phyloP scores from a whole-genome alignment of 2,113 vertebrate genomes.

The Fukomys damarensis region DNA sequence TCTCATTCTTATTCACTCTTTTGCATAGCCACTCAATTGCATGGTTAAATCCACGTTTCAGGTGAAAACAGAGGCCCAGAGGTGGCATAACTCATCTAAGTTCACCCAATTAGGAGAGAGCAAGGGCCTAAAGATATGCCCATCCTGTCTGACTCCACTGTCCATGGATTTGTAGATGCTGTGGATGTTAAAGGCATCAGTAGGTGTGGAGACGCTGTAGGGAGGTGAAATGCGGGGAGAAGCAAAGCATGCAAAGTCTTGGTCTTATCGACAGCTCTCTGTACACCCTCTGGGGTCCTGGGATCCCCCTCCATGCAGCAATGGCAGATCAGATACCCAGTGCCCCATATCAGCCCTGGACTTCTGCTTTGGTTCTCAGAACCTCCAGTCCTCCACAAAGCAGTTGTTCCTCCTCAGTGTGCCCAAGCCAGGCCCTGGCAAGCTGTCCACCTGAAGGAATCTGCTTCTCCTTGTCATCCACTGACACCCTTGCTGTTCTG shows the following conservation, averaged over 20 bases:
- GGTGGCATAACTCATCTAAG: neutral
- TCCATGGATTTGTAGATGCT: neutral
- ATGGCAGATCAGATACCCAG: neutral
- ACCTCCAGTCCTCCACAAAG: neutral
- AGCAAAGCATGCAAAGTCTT: neutral
- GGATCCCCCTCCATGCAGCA: neutral
- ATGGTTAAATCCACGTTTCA: neutral
- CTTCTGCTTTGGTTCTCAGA: neutral
- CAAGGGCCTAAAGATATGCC: neutral
- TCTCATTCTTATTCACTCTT: neutral
- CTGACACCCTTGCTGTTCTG: neutral
- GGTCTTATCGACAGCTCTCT: neutral
- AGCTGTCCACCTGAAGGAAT: neutral
- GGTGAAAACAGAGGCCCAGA: neutral
- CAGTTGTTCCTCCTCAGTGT: neutral
- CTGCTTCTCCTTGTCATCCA: neutral
- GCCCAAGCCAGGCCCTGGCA: neutral
- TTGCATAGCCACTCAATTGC: neutral
- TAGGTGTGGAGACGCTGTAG: neutral
- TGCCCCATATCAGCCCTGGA: neutral
- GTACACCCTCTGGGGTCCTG: neutral
- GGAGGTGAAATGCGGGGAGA: neutral
- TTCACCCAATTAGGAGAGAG: neutral
- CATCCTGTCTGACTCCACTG: neutral
- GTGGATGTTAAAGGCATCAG: neutral